These are phyloP conservation scores for Prionace glauca DNA, from an alignment of 2,797 vertebrate genomes.

Conservation along the genomic window DNA sequence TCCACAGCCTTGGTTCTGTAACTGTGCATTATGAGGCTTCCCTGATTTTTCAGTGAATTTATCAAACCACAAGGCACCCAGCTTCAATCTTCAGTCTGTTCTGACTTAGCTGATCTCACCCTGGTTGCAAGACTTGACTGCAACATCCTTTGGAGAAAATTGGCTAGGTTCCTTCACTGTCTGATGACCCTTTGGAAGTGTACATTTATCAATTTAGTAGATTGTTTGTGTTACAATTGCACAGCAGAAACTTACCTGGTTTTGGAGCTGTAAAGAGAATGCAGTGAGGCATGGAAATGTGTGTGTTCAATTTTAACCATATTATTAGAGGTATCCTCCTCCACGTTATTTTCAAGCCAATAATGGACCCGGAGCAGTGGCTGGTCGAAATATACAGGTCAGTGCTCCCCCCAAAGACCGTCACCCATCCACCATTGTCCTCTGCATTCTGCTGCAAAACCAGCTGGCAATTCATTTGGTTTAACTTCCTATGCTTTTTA, in stretches of 20 bases:
- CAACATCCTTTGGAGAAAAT: neutral
- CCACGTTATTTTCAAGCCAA: neutral
- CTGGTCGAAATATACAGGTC: neutral
- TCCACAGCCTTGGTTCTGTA: neutral
- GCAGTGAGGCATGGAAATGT: neutral
- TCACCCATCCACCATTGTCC: neutral
- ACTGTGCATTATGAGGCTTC: neutral
- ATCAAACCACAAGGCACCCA: neutral
- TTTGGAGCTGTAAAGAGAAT: slow-evolving; percentile 12
- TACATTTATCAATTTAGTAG: neutral
- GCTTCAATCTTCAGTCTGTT: neutral
- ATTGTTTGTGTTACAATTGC: neutral
- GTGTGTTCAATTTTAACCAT: neutral
- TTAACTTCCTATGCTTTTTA: neutral
- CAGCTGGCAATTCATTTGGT: neutral
- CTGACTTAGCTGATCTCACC: neutral
- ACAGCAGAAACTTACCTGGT: neutral
- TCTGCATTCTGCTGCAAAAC: neutral
- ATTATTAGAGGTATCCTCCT: neutral
- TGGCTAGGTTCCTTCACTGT: neutral
- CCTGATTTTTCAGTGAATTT: neutral
- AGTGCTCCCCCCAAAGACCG: neutral
- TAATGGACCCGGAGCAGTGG: neutral
- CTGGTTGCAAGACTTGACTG: neutral
- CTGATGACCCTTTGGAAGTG: neutral